Percentiles rank a stretch among this genome's conserved stretches.
These are phyloP conservation scores for Morbakka virulenta DNA, from an alignment of 30 jellyfish, hydroid and myxozoan genomes.

Conservation along the genomic window DNA sequence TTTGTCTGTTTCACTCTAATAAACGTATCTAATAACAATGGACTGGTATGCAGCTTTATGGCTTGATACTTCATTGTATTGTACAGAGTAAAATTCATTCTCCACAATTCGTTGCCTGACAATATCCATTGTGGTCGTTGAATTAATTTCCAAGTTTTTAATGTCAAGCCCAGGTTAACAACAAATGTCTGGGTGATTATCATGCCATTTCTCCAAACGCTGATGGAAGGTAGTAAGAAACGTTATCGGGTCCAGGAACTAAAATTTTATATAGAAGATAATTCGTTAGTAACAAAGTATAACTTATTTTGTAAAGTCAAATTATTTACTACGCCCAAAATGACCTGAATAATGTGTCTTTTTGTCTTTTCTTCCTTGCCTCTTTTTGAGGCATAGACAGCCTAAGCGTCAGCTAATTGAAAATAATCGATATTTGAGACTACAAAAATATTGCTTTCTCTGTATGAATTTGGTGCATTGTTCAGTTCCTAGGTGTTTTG, in stretches of 20 bases:
- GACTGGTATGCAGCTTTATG: neutral
- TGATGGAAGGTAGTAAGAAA: no score
- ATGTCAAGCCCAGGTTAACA: no score
- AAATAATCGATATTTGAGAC: neutral
- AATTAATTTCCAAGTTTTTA: no score
- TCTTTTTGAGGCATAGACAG: neutral
- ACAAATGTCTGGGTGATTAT: no score
- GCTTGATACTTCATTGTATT: neutral
- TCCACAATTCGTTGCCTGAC: neutral
- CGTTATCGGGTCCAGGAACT: no score
- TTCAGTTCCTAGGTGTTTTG: neutral
- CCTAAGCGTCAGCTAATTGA: neutral
- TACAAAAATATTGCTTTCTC: neutral
- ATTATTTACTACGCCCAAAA: neutral
- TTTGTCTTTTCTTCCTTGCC: neutral
- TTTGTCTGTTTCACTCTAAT: neutral
- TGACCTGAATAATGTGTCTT: neutral
- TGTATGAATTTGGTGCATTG: neutral
- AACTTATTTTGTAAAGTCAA: no score
- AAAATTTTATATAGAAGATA: no score
- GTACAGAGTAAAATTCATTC: neutral
- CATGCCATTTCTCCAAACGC: no score
- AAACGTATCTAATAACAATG: neutral
- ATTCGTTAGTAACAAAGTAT: no score
- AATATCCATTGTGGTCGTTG: neutral